These are phyloP conservation scores for Triops longicaudatus DNA, from an alignment of 1,140 invertebrate genomes.

Conservation along the genomic window DNA sequence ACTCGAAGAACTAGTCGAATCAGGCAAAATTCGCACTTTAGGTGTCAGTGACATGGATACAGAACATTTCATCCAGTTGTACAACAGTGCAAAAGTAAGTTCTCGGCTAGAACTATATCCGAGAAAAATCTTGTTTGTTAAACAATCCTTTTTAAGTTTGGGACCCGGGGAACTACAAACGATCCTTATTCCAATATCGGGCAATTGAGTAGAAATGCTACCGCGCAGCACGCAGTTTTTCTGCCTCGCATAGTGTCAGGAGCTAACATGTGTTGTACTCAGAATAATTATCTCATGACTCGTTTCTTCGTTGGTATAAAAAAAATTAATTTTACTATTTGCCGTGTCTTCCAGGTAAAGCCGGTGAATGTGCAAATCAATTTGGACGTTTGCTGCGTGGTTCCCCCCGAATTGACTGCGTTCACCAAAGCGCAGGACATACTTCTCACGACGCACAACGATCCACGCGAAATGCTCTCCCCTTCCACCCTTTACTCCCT, in stretches of 20 bases:
- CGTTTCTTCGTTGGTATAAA: too few species aligned
- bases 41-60: slow-evolving; percentile 86
- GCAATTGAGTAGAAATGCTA: too few species aligned
- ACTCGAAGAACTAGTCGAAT: slow-evolving; percentile 57
- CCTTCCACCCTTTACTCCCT: slow-evolving; percentile 28
- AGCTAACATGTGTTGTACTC: too few species aligned
- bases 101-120: neutral
- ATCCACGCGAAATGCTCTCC: slow-evolving; percentile 66
- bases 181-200: neutral
- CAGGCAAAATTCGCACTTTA: slow-evolving; percentile 58
- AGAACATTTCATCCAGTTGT: slow-evolving; percentile 61
- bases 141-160: slow-evolving; percentile 20
- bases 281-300: too few species aligned
- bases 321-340: too few species aligned
- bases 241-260: too few species aligned
- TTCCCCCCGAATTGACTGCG: slow-evolving; percentile 75
- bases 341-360: slow-evolving; percentile 59
- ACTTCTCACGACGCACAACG: slow-evolving; percentile 89
- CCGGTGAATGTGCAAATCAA: slow-evolving; percentile 92
- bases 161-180: neutral
- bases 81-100: slow-evolving; percentile 59
- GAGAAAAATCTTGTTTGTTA: slow-evolving; percentile 4
- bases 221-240: too few species aligned
- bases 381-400: slow-evolving; percentile 88
- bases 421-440: slow-evolving; percentile 87